These are phyloP conservation scores for Sander lucioperca DNA, from an alignment of 2,113 vertebrate species.

Conservation along the genomic window DNA sequence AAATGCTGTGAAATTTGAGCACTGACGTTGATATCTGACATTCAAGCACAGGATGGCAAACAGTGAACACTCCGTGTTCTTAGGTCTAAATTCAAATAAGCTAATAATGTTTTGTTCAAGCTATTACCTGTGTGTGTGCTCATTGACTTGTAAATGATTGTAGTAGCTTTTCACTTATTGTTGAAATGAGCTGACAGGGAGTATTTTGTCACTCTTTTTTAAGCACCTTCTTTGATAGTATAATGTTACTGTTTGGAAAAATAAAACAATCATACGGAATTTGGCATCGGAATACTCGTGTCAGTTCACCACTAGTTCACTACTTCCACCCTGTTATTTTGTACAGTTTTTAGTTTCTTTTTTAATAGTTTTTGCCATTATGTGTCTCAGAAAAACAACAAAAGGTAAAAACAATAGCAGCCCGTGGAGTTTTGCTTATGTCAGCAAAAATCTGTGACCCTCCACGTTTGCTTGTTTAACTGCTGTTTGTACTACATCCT, in stretches of 20 bases:
- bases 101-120: constrained; percentile 9
- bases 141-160: constrained; percentile 32
- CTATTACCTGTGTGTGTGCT: background rate
- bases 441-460: constrained; percentile 22
- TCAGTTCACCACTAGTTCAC: constrained; percentile 8
- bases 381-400: constrained; percentile 8
- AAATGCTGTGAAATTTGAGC: constrained; percentile 44
- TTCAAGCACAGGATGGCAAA: constrained; percentile 18
- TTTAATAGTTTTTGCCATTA: constrained; percentile 34
- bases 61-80: constrained; percentile 27
- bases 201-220: constrained; percentile 46
- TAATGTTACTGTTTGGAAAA: constrained; percentile 6
- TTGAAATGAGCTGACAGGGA: constrained; percentile 25
- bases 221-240: constrained; percentile 43
- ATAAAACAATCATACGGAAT: constrained; percentile 13
- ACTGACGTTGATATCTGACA: constrained; percentile 20
- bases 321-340: background rate
- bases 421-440: constrained; percentile 36
- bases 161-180: constrained; percentile 28
- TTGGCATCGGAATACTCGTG: constrained; percentile 15
- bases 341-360: constrained; percentile 37
- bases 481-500: constrained; percentile 5
- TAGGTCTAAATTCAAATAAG: constrained; percentile 27
- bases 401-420: constrained; percentile 45
- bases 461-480: background rate